A percentile compares a stretch with the other conserved stretches of the same genome.
These are phyloP conservation scores for Molanna angustata DNA, from an alignment of 2,888 invertebrate species.

Conservation along the genomic window DNA sequence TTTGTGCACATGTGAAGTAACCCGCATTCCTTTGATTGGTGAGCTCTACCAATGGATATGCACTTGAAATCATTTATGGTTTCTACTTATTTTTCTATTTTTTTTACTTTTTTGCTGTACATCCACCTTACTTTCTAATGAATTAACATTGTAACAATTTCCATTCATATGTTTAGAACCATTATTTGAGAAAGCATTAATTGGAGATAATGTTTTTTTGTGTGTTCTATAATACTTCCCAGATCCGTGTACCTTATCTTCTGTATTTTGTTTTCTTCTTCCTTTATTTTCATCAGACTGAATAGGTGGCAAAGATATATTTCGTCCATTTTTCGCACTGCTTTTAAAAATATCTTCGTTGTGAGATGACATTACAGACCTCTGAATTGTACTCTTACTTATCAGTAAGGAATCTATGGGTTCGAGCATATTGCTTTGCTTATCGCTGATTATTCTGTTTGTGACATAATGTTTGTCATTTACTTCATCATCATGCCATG, in stretches of 20 bases:
- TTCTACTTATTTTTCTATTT: too few relatives aligned
- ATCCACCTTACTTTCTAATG: too few relatives aligned
- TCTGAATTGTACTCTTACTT: too few relatives aligned
- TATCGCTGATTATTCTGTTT: constrained; percentile 14
- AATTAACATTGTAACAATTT: too few relatives aligned
- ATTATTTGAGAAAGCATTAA: constrained; percentile 11
- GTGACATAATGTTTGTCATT: constrained; percentile 11
- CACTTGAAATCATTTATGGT: too few relatives aligned
- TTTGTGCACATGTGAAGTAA: too few relatives aligned
- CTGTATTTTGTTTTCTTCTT: constrained; percentile 30
- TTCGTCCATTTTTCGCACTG: constrained; percentile 36
- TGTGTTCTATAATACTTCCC: constrained; percentile 16
- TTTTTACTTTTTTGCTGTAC: too few relatives aligned
- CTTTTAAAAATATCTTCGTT: constrained; percentile 9
- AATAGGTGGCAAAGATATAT: constrained; percentile 50
- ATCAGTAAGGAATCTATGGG: constrained; percentile 21
- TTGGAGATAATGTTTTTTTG: constrained; percentile 24
- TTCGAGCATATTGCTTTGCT: constrained; percentile 15
- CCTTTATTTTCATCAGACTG: constrained; percentile 48
- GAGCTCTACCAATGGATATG: too few relatives aligned
- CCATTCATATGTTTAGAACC: constrained; percentile 19
- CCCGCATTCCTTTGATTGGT: too few relatives aligned
- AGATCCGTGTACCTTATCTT: constrained; percentile 9
- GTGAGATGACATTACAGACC: constrained; percentile 14
- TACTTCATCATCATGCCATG: constrained; percentile 6